Evolutionary conservation across 2,113 vertebrate species (phyloP).

Genomic region (Oncorhynchus tshawytscha): DNA sequence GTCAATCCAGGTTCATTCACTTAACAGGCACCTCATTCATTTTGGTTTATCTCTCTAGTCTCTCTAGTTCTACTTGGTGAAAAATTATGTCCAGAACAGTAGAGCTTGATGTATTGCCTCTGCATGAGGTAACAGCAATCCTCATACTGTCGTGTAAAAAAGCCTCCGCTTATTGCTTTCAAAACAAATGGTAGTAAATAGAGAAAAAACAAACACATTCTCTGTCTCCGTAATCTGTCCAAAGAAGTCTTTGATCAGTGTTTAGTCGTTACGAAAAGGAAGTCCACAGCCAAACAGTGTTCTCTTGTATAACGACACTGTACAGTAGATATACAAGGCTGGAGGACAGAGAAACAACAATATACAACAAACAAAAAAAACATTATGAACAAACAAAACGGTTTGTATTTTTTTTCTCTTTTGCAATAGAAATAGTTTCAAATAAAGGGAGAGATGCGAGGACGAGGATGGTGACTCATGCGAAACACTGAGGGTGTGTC

Average conservation of each 20-base stretch:
- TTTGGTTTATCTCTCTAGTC: neutral
- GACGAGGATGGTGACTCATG: constrained; percentile 32
- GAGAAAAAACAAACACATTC: neutral
- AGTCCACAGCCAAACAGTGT: neutral
- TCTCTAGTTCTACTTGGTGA: neutral
- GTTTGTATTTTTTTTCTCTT: neutral
- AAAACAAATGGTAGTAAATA: neutral
- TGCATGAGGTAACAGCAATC: neutral
- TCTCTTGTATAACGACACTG: constrained; percentile 11
- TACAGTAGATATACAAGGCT: constrained; percentile 24
- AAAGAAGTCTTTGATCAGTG: neutral
- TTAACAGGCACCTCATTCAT: too few species aligned
- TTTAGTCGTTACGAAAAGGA: too few species aligned
- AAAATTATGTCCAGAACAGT: neutral
- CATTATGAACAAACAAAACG: neutral
- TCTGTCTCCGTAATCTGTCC: neutral
- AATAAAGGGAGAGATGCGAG: constrained; percentile 8
- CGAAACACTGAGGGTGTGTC: neutral
- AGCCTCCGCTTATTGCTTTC: neutral
- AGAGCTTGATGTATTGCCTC: neutral
- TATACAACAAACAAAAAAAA: constrained; percentile 6
- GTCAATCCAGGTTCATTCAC: neutral
- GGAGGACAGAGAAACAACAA: neutral
- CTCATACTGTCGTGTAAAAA: neutral
- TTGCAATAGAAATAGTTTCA: neutral